Evolutionary conservation across 37 sponge, comb jelly and placozoan genomes (phyloP), one percentile per base, ranked within the genome.

Genomic region (Ephydatia muelleri): DNA sequence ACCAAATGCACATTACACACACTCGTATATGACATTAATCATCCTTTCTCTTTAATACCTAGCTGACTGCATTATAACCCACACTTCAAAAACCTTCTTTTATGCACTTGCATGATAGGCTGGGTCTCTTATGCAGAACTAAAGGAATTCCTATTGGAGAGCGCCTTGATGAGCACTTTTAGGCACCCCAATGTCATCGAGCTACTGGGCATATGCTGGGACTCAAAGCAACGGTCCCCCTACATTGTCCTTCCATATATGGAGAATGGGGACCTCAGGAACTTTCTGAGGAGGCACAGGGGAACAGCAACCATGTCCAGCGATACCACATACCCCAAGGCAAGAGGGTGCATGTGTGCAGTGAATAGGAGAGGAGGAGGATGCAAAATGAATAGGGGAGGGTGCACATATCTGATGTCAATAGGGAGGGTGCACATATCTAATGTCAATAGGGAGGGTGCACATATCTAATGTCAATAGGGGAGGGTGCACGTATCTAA

Each of bases 181-280:
- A 19, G 70, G 23, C 86, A 86, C 49, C 86, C 80, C 19, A 32
- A 86, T 72, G 86, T 86, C 38, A 80, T 86, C 5, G 86, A 80
- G 37, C 16, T 86, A 43, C 66, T 78, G n/a, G 86, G 86, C n/a
- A 86, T 86, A 1, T 80, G 86, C 32, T 38, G 79, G 64, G 80
- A 86, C 73, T 26, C 22, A 0, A 29, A 79, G 23, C 25, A 34
- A 25, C 65, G 34, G 36, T 86, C 86, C n/a, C 86, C 86, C 47
- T 86, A 86, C 80, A 72, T 86, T 66, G 29, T 86, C 2, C 80
- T 86, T 23, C 86, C 86, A 5, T 86, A 38, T 29, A 86, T 86
- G 86, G 49, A 40, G 64, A 79, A 86, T 65, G 86, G 86, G 66
- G 86, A 86, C 65, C 66, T 86, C 36, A 79, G 70, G 76, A 79